These are phyloP conservation scores for Neolamprologus toae DNA, from an alignment of 2,113 vertebrate species.

Conservation along the genomic window DNA sequence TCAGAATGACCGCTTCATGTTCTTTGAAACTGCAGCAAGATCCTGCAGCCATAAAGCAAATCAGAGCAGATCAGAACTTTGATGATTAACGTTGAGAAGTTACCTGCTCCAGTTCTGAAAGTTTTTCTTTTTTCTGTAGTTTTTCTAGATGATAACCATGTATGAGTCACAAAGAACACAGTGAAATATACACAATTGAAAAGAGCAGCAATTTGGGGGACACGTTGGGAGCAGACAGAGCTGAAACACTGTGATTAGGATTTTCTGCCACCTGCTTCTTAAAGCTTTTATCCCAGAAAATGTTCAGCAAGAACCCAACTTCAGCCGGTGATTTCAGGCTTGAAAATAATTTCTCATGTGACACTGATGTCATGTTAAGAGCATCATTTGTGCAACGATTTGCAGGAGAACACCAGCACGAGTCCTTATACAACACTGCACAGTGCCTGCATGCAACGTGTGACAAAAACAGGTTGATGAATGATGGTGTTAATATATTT, in stretches of 20 bases:
- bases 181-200: not conserved
- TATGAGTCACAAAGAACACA: not conserved
- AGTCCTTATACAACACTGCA: not conserved
- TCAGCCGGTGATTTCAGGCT: not conserved
- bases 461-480: not conserved
- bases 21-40: not conserved
- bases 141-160: not conserved
- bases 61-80: not conserved
- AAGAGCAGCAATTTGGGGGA: not conserved
- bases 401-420: not conserved
- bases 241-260: not conserved
- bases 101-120: not conserved
- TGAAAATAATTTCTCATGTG: not conserved
- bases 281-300: conserved; percentile 10
- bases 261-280: not conserved
- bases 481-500: not conserved
- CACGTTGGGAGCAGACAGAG: not conserved
- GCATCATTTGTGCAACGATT: not conserved
- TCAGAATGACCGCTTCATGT: not conserved
- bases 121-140: not conserved
- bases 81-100: not conserved
- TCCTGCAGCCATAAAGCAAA: not conserved
- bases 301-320: not conserved
- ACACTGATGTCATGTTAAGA: not conserved
- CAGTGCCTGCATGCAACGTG: not conserved